Base-by-base conservation (phyloP, 2,797 vertebrate species). In the Psittacula echo region DNA sequence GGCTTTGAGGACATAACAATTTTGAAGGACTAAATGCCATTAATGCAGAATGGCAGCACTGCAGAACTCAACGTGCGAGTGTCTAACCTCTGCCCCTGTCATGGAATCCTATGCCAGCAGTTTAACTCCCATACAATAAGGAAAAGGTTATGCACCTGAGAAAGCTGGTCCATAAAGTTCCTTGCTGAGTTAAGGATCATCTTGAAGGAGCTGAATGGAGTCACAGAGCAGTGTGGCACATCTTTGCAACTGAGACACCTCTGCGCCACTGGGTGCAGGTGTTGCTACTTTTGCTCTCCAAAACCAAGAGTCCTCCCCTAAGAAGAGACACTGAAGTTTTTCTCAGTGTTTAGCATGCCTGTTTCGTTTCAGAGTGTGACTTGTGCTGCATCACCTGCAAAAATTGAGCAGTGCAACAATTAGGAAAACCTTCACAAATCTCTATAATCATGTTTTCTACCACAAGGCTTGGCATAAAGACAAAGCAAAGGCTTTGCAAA, bases 201-300 rank as follows among this genome's bases (percentile, higher is more conserved):
- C 9, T 12, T 18, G 29, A 54, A 64, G 0, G 13, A 50, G 37
- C 34, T 9, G 11, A 13, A 32, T 76, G 37, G n/a, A 65, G 30
- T 32, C 1, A 0, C 32, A 26, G 50, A 72, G 47, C 30, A 37
- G 10, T 2, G 5, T 27, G 42, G 17, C 26, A 15, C 2, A 0
- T 7, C 10, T 81, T 56, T 1, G 1, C 4, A 30, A 7, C 13
- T 4, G 41, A 32, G 71, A 34, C 8, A 6, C 34, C 50, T 16
- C 60, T 30, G 62, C 34, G 41, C 23, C 10, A 2, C 29, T 22
- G 42, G 30, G 13, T 34, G 39, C n/a, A 23, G 22, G 5, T 54
- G 68, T 72, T 75, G 19, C 34, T 58, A 6, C 34, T 73, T 77
- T 9, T 58, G 51, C 32, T 64, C 29, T 76, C 29, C 44, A 48